phyloP scores from a whole-genome alignment of 2,888 invertebrate species.

The Diadegma fenestrale region DNA sequence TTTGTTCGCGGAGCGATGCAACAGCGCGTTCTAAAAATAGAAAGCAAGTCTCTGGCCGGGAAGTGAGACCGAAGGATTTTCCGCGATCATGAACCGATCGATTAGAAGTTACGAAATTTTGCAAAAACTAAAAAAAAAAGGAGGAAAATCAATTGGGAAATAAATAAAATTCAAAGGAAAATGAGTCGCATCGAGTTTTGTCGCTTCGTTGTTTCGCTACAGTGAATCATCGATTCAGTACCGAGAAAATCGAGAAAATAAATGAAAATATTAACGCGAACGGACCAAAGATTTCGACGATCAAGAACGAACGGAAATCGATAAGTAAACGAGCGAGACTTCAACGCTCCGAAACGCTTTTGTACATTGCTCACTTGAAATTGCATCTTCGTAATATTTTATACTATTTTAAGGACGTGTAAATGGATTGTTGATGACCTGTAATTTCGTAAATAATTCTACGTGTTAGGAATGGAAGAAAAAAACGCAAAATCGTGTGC shows the following conservation, averaged over 20 bases:
- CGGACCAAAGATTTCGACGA: slow-evolving; percentile 63
- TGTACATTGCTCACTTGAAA: slow-evolving; percentile 75
- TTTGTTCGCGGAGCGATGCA: slow-evolving; percentile 44
- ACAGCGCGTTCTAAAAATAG: slow-evolving; percentile 61
- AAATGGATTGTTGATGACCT: slow-evolving; percentile 72
- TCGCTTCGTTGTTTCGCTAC: slow-evolving; percentile 3
- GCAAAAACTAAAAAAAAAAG: not conserved
- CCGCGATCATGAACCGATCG: not conserved
- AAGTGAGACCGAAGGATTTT: slow-evolving; percentile 37
- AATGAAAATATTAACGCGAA: slow-evolving; percentile 17
- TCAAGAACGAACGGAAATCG: slow-evolving; percentile 15
- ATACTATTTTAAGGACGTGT: slow-evolving; percentile 64
- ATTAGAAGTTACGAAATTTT: slow-evolving; percentile 23
- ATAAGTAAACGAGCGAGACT: slow-evolving; percentile 33
- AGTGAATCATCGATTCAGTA: not conserved
- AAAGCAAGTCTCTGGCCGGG: slow-evolving; percentile 26
- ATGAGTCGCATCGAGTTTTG: not conserved
- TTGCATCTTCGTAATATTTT: slow-evolving; percentile 57
- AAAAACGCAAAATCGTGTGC: not conserved
- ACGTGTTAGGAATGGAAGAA: not conserved
- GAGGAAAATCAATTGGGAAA: not conserved
- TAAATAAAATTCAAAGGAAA: not conserved
- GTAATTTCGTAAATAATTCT: slow-evolving; percentile 33
- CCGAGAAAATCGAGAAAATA: slow-evolving; percentile 8
- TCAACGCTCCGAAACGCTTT: slow-evolving; percentile 70